phyloP scores from a whole-genome alignment of 2,888 invertebrate genomes.

The Calameuta filiformis region DNA sequence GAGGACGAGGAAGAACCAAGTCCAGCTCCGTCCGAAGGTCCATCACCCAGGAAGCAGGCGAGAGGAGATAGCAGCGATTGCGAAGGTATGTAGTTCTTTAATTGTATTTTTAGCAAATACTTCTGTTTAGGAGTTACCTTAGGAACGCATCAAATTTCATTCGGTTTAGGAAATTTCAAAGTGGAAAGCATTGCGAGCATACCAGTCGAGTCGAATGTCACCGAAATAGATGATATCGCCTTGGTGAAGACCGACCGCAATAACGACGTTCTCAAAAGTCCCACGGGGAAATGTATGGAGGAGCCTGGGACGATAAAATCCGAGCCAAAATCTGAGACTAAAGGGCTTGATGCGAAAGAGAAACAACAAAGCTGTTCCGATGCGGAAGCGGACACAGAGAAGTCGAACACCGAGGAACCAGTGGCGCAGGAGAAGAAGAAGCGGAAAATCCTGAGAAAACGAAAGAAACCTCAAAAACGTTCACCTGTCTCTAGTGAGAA shows the following conservation, averaged over 20 bases:
- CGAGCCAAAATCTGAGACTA: conserved; percentile 14
- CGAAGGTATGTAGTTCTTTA: conserved; percentile 43
- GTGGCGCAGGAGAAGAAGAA: conserved; percentile 69
- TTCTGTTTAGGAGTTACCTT: not conserved
- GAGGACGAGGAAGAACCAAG: conserved; percentile 62
- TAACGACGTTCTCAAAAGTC: conserved; percentile 27
- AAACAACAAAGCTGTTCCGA: conserved; percentile 58
- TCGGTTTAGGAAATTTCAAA: conserved; percentile 65
- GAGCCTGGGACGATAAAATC: conserved; percentile 25
- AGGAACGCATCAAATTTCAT: not conserved
- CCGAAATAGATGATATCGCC: conserved; percentile 62
- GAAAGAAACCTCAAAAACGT: conserved; percentile 70
- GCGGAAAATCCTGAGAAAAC: conserved; percentile 73
- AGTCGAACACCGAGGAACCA: conserved; percentile 70
- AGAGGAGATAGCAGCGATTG: conserved; percentile 63
- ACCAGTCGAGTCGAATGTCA: conserved; percentile 64
- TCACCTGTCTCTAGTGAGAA: conserved; percentile 40
- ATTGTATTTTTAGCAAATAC: not conserved
- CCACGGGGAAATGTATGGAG: conserved; percentile 25
- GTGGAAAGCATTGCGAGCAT: conserved; percentile 69
- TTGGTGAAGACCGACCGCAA: conserved; percentile 32
- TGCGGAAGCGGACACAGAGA: conserved; percentile 65
- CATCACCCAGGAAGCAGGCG: conserved; percentile 73
- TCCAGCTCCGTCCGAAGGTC: conserved; percentile 66
- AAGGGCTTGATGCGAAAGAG: conserved; percentile 14